phyloP scores from a whole-genome alignment of 2,797 vertebrate species.

The Poecilia wingei region DNA sequence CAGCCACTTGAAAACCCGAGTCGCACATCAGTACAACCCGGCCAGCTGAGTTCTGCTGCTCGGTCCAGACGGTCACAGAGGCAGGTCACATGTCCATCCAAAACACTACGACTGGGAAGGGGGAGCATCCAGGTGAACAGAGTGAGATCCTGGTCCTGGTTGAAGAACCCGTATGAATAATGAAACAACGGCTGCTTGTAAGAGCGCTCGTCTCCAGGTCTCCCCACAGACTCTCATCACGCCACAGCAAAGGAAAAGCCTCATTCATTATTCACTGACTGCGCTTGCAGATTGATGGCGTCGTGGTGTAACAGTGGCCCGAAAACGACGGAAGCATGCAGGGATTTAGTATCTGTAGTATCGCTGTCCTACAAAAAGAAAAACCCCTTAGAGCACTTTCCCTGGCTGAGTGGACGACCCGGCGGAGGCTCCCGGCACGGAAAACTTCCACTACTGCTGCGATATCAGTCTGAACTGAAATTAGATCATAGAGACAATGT shows the following conservation, averaged over 20 bases:
- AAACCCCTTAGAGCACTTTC: conserved; percentile 19
- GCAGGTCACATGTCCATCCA: conserved; percentile 15
- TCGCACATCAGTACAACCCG: conserved; percentile 47
- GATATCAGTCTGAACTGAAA: conserved; percentile 13
- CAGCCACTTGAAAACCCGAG: conserved; percentile 25
- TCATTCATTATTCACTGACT: conserved; percentile 77
- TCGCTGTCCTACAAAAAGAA: conserved; percentile 45
- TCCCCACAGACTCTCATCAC: conserved; percentile 59
- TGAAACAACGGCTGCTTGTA: conserved; percentile 59
- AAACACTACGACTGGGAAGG: conserved; percentile 17
- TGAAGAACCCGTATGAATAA: conserved; percentile 76
- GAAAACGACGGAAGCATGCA: conserved; percentile 38
- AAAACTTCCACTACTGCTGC: background rate
- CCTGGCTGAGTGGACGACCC: conserved; percentile 25
- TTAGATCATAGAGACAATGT: conserved; percentile 12
- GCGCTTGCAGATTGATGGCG: conserved; percentile 53
- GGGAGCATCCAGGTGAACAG: conserved; percentile 49
- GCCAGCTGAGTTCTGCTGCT: conserved; percentile 44
- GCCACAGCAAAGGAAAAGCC: conserved; percentile 42
- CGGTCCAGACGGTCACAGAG: conserved; percentile 8
- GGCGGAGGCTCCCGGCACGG: conserved; percentile 14
- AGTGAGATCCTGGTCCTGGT: conserved; percentile 46
- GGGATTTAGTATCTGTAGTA: conserved; percentile 33
- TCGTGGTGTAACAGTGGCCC: conserved; percentile 34
- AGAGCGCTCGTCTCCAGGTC: conserved; percentile 44